Base-by-base conservation (phyloP, 2,113 vertebrate genomes). In the Climacteris rufus region DNA sequence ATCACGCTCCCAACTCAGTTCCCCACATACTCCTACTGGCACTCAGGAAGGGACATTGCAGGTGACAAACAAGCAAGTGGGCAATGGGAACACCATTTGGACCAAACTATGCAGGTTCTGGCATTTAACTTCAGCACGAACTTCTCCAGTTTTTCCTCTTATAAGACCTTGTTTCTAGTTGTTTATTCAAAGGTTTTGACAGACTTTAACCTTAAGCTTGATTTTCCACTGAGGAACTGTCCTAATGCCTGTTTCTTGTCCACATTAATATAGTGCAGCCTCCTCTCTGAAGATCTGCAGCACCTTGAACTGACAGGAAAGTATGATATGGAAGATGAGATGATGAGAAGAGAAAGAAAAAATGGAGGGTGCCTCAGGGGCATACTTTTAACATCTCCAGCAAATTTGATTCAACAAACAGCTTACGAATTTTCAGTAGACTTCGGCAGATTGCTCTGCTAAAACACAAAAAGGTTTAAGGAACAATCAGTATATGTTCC, bases 171-270 rank as follows among this genome's bases (percentile, higher is more conserved):
- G 15, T 39, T 89, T 77, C 63, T 54, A 70, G 27, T 22, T 71
- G 60, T 78, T 90, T 83, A 94, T 89, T 81, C 60, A 66, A 78
- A 70, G 15, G 13, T 50, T 94, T 91, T 93, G 54, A 94, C 60
- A 66, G 64, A 70, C 35, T 80, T 83, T 13, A 85, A 96, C 37
- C 11, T 37, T 30, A 84, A 87, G 25, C 15, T 85, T 66, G n/a
- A 44, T 71, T 90, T 95, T 72, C 60, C 83, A 44, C 45, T 35
- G 13, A 20, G 30, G 16, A 92, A 37, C 47, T 56, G 31, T 65
- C 57, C 37, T 76, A 65, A 76, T 37, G 40, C 37, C 85, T 71
- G n/a, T 68, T 94, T 93, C 60, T 85, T 83, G 31, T 61, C 57
- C 28, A 45, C 40, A 35, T 57, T 49, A 88, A 83, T 79, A 72